Evolutionary conservation across 2,797 vertebrate genomes (phyloP).

Genomic region (Rhabdomys pumilio): DNA sequence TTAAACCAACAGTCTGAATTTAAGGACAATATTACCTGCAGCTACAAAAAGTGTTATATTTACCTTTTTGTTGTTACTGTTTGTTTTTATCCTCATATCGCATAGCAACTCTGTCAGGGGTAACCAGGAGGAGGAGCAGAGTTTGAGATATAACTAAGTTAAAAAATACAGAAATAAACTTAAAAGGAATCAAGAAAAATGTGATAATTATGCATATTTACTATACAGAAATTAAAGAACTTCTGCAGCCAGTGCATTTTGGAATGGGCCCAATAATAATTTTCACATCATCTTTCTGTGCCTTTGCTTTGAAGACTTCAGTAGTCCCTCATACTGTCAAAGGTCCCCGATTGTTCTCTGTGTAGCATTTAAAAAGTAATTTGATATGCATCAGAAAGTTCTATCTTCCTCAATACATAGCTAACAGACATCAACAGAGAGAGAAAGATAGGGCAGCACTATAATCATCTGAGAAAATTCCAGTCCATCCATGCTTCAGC

Average conservation of each 20-base stretch:
- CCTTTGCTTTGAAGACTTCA: conserved; percentile 7
- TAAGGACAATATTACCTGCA: background rate
- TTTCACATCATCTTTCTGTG: conserved; percentile 40
- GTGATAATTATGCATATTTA: background rate
- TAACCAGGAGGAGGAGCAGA: background rate
- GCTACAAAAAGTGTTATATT: background rate
- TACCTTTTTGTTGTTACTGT: background rate
- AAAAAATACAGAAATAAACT: background rate
- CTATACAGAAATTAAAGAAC: background rate
- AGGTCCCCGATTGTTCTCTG: conserved; percentile 40
- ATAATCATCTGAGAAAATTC: conserved; percentile 53
- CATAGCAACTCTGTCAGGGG: background rate
- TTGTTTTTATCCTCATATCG: background rate
- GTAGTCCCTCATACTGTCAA: background rate
- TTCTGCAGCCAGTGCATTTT: conserved; percentile 52
- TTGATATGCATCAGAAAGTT: conserved; percentile 58
- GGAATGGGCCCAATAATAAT: conserved; percentile 23
- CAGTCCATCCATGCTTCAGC: conserved; percentile 19
- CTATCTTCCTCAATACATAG: conserved; percentile 56
- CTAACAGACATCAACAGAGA: conserved; percentile 71
- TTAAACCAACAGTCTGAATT: background rate
- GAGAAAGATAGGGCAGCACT: conserved; percentile 39
- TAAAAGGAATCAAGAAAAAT: background rate
- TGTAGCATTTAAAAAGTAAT: conserved; percentile 53
- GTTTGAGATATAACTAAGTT: background rate